These are phyloP conservation scores for Pterophyllum scalare DNA, from an alignment of 2,113 vertebrate species.

Conservation along the genomic window DNA sequence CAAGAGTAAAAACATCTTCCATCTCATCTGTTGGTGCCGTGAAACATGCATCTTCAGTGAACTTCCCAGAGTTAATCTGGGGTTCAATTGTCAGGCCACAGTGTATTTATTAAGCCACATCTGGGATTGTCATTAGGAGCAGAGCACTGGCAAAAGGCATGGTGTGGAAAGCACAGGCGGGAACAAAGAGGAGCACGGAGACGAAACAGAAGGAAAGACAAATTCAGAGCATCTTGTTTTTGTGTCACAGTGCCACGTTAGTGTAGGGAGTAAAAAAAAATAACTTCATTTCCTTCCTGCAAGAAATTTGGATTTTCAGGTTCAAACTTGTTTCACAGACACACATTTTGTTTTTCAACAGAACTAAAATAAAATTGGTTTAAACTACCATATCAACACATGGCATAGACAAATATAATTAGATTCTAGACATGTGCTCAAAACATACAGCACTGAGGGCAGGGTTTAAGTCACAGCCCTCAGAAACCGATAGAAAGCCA, in stretches of 20 bases:
- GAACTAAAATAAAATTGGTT: constrained; percentile 12
- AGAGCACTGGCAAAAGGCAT: constrained; percentile 23
- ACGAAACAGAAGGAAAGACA: constrained; percentile 32
- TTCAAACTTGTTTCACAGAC: constrained; percentile 3
- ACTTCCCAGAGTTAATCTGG: constrained; percentile 54
- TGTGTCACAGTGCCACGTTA: constrained; percentile 14
- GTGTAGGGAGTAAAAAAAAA: background rate
- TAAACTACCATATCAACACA: constrained; percentile 24
- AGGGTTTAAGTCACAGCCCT: background rate
- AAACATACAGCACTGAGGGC: constrained; percentile 9
- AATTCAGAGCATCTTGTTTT: constrained; percentile 28
- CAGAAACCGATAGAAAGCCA: constrained; percentile 16
- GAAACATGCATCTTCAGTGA: constrained; percentile 60
- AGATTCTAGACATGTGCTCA: constrained; percentile 18
- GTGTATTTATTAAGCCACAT: constrained; percentile 75
- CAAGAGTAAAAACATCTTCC: constrained; percentile 51
- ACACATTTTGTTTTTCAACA: constrained; percentile 9
- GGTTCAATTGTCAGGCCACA: constrained; percentile 64
- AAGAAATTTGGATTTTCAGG: background rate
- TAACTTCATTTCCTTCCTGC: constrained; percentile 14
- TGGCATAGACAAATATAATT: background rate
- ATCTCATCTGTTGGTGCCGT: constrained; percentile 44
- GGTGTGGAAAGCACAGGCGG: constrained; percentile 11
- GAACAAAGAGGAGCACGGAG: constrained; percentile 31
- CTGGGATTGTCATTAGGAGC: constrained; percentile 66